Conservation (phyloP, 30 jellyfish, hydroid and myxozoan species). For the Phacellophora camtschatica region DNA sequence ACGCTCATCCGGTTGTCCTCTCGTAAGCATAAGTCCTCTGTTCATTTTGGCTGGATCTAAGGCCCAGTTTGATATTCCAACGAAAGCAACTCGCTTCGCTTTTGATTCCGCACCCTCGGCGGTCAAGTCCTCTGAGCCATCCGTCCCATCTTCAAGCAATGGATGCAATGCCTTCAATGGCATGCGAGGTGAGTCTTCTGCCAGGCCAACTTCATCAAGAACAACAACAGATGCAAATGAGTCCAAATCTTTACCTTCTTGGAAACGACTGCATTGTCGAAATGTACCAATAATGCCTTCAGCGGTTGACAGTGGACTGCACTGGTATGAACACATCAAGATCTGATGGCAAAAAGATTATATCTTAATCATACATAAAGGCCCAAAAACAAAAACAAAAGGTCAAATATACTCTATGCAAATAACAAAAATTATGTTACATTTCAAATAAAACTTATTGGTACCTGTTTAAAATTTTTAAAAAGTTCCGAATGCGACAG, state of each 20-base stretch:
- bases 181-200: conserved; percentile 88
- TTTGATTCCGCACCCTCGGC: conserved; percentile 44
- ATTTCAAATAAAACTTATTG: too few relatives aligned
- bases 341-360: conserved; percentile 15
- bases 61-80: conserved; percentile 85
- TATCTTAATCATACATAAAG: neutral
- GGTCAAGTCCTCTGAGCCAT: conserved; percentile 83
- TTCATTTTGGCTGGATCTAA: conserved; percentile 85
- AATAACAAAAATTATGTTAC: neutral
- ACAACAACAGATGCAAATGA: conserved; percentile 79
- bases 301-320: conserved; percentile 84
- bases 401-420: neutral
- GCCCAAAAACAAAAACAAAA: neutral
- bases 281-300: conserved; percentile 63
- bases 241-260: conserved; percentile 74
- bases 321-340: conserved; percentile 81
- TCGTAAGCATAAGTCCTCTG: conserved; percentile 67
- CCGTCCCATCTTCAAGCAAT: conserved; percentile 86
- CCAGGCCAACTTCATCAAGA: conserved; percentile 84
- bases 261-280: conserved; percentile 79
- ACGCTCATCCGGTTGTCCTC: conserved; percentile 63
- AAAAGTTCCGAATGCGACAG: conserved; percentile 67
- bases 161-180: conserved; percentile 89
- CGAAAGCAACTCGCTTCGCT: conserved; percentile 70
- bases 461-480: conserved; percentile 78